Conservation (phyloP, 1,140 invertebrate species). For the Hirudo medicinalis region DNA sequence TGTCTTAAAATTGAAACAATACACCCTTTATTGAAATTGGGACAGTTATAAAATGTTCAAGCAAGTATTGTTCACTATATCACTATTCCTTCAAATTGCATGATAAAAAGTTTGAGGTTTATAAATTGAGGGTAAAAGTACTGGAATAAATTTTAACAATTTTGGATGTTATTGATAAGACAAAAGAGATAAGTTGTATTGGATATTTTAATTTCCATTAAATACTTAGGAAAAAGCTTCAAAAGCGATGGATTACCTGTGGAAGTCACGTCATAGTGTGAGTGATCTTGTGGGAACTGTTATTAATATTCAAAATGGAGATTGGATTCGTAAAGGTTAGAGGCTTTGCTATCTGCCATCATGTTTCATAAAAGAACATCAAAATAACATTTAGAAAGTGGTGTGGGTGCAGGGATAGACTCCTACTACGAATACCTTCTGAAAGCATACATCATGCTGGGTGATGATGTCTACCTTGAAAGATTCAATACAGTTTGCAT, state of each 20-base stretch:
- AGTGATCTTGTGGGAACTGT: conserved; percentile 45
- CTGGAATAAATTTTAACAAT: no score
- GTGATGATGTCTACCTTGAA: conserved; percentile 73
- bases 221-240: conserved; percentile 65
- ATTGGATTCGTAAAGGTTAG: conserved; percentile 71
- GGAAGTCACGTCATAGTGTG: conserved; percentile 78
- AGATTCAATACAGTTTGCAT: conserved; percentile 64
- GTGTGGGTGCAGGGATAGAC: conserved; percentile 96
- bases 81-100: no score
- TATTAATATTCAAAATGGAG: conserved; percentile 70
- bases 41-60: background rate
- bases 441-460: conserved; percentile 66
- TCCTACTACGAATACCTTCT: conserved; percentile 97
- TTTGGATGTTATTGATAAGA: no score
- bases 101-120: no score
- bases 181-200: background rate
- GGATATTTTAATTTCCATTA: conserved; percentile 7
- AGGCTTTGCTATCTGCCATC: background rate
- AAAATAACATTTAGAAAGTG: conserved; percentile 55
- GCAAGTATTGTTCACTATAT: background rate
- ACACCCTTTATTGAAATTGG: background rate
- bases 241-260: conserved; percentile 88
- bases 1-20: conserved; percentile 8
- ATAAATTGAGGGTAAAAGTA: no score
- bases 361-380: conserved; percentile 14